Evolutionary conservation across 2,888 invertebrate species (phyloP).

Genomic region (Lacanobia wlatinum): DNA sequence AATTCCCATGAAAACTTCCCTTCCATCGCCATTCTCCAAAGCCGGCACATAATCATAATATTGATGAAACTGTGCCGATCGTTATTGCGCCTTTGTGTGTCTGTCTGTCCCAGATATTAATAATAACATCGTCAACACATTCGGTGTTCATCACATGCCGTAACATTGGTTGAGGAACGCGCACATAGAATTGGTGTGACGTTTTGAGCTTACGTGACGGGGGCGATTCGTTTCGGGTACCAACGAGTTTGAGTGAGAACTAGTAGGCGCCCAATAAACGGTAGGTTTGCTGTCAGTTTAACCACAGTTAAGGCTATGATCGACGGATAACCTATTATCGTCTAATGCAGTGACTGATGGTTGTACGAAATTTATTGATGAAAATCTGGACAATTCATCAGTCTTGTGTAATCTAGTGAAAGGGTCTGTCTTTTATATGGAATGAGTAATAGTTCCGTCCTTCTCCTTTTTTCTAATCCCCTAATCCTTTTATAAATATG

Average conservation of each 20-base stretch:
- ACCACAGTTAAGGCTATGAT: too few species aligned
- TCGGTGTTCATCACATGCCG: conserved; percentile 64
- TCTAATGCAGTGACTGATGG: too few species aligned
- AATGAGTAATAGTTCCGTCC: too few species aligned
- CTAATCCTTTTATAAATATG: too few species aligned
- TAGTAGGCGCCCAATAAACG: too few species aligned
- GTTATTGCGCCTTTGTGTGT: conserved; percentile 55
- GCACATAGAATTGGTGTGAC: conserved; percentile 47
- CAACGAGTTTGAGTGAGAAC: background rate
- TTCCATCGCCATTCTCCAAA: conserved; percentile 12
- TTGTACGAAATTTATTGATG: too few species aligned
- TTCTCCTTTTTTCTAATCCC: too few species aligned
- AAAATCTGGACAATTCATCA: too few species aligned
- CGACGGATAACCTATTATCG: too few species aligned
- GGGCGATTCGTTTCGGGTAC: background rate
- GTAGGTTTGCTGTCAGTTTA: too few species aligned
- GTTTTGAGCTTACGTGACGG: conserved; percentile 55
- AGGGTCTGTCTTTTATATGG: too few species aligned
- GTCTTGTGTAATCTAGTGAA: too few species aligned
- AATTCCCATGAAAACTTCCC: conserved; percentile 15
- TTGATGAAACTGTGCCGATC: conserved; percentile 54
- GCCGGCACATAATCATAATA: conserved; percentile 51
- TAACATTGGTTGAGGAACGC: conserved; percentile 63
- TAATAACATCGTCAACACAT: conserved; percentile 66
- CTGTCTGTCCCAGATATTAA: conserved; percentile 65